These are phyloP conservation scores for Adelges cooleyi DNA, from an alignment of 1,140 invertebrate species.

Conservation along the genomic window DNA sequence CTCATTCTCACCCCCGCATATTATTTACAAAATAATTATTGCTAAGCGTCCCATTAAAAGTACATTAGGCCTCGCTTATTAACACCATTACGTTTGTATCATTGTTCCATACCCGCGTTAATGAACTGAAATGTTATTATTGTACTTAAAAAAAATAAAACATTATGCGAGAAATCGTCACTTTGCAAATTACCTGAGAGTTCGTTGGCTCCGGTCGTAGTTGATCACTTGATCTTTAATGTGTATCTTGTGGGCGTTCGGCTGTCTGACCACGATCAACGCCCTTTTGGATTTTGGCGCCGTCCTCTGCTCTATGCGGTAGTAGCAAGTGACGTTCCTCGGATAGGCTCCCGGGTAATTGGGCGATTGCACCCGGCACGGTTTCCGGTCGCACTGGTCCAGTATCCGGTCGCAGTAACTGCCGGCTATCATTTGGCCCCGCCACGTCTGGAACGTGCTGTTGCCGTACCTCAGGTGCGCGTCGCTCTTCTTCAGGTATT, in stretches of 20 bases:
- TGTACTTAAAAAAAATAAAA: neutral
- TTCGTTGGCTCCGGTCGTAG: slow-evolving; percentile 60
- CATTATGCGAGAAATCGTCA: too few relatives aligned
- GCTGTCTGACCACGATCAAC: slow-evolving; percentile 57
- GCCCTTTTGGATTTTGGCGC: slow-evolving; percentile 59
- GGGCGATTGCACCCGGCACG: slow-evolving; percentile 65
- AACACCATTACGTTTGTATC: too few relatives aligned
- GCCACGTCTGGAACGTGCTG: slow-evolving; percentile 53
- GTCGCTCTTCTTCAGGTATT: slow-evolving; percentile 60
- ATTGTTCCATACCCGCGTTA: neutral
- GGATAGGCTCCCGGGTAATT: slow-evolving; percentile 79
- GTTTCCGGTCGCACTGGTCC: slow-evolving; percentile 50
- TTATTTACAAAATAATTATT: neutral
- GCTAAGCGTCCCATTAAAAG: slow-evolving; percentile 16
- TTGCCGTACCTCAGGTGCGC: slow-evolving; percentile 65
- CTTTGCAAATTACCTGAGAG: slow-evolving; percentile 48
- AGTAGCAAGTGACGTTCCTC: slow-evolving; percentile 71
- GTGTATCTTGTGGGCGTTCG: slow-evolving; percentile 63
- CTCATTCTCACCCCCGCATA: neutral
- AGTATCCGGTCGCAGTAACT: slow-evolving; percentile 68
- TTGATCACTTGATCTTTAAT: slow-evolving; percentile 66
- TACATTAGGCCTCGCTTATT: slow-evolving; percentile 20
- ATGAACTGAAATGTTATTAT: neutral
- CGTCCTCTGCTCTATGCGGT: slow-evolving; percentile 55
- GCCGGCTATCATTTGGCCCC: slow-evolving; percentile 54